These are phyloP conservation scores for Machimus rusticus DNA, from an alignment of 2,888 invertebrate genomes.

Conservation along the genomic window DNA sequence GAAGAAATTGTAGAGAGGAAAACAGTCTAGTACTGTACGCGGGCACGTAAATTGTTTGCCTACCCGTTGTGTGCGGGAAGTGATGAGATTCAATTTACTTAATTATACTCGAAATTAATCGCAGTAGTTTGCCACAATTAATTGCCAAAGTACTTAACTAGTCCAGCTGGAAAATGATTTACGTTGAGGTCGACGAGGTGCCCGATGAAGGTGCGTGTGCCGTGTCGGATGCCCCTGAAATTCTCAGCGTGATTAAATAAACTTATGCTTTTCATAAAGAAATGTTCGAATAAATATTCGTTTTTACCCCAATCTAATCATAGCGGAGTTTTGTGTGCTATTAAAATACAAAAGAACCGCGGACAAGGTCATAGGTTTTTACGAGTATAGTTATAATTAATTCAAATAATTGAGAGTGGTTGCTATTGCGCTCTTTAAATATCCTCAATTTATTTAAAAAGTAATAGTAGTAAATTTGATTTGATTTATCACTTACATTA, in stretches of 20 bases:
- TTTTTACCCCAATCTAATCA: neutral
- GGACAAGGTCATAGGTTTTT: neutral
- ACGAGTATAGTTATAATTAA: neutral
- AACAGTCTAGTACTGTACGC: neutral
- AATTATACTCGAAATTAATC: neutral
- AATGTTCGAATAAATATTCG: neutral
- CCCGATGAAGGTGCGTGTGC: conserved; percentile 4
- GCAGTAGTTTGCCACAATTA: neutral
- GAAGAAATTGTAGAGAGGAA: neutral
- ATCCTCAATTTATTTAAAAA: neutral
- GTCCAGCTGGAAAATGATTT: conserved; percentile 2
- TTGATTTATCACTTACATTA: too few species aligned
- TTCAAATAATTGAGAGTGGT: neutral
- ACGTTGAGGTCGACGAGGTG: conserved; percentile 4
- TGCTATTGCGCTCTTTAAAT: neutral
- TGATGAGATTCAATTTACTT: conserved; percentile 24
- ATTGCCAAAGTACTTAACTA: neutral
- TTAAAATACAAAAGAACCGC: neutral
- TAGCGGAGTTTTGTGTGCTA: neutral
- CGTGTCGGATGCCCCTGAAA: neutral
- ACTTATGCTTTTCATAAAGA: neutral
- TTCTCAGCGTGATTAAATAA: neutral
- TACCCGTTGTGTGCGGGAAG: neutral
- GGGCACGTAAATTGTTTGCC: conserved; percentile 22
- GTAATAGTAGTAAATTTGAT: neutral